A percentile compares a stretch with the other conserved stretches of the same genome.
phyloP scores from a whole-genome alignment of 2,113 vertebrate genomes.

The Castor canadensis region DNA sequence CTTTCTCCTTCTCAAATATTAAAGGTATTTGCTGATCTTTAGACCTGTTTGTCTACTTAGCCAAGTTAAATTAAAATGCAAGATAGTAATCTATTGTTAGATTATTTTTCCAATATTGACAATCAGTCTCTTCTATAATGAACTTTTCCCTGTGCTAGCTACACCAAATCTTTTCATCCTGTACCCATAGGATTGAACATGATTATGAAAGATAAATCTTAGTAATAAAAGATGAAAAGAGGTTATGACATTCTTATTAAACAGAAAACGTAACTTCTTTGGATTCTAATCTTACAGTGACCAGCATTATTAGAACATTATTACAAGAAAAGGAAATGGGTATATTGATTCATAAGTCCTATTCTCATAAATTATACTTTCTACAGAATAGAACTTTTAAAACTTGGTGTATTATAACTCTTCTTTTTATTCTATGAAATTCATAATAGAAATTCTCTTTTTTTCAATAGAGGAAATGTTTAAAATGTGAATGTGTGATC shows the following conservation, averaged over 20 bases:
- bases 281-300: constrained; percentile 75
- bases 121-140: constrained; percentile 77
- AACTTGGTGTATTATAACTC: neutral
- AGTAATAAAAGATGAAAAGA: constrained; percentile 82
- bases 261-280: constrained; percentile 80
- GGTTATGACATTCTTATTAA: constrained; percentile 82
- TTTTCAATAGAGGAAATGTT: neutral
- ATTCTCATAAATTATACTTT: constrained; percentile 49
- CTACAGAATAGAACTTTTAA: constrained; percentile 48
- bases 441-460: neutral
- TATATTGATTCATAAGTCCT: constrained; percentile 69
- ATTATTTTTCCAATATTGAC: constrained; percentile 86
- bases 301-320: constrained; percentile 70
- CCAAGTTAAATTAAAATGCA: constrained; percentile 84
- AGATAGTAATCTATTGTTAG: constrained; percentile 82
- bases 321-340: constrained; percentile 70
- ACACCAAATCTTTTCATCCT: constrained; percentile 79
- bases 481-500: neutral
- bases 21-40: constrained; percentile 80
- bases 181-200: constrained; percentile 78
- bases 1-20: constrained; percentile 75
- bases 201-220: constrained; percentile 80
- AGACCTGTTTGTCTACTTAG: constrained; percentile 82
- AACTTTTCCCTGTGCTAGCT: constrained; percentile 77
- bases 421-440: neutral